Evolutionary conservation across 2,797 vertebrate genomes (phyloP), one percentile per base, ranked within the genome.

Genomic region (Melanotaenia pygmaea): DNA sequence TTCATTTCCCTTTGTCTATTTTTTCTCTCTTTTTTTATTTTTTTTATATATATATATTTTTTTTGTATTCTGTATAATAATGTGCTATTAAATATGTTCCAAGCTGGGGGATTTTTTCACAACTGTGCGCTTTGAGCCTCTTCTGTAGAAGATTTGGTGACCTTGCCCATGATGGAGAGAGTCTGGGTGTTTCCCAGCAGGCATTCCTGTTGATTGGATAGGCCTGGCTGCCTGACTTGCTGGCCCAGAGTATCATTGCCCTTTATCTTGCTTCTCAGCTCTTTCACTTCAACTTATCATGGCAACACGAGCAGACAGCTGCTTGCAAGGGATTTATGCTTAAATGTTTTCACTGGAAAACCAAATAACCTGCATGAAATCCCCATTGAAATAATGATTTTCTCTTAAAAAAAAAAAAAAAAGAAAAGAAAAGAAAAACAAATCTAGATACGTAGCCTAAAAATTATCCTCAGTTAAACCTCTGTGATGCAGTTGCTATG

Each of bases 401-500:
- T 80, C 74, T 65, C 28, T 30, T 30, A 4, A 30, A 30, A 30
- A 30, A 30, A 30, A 30, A 30, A n/a, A n/a, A 28, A 2, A 28
- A 28, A 85, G 28, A 28, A 28, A 30, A 30, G 28, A 8, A 26
- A 7, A 64, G 82, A 81, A 51, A 86, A 77, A 80, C 81, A 74
- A 90, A 85, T 82, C 88, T 78, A 86, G 87, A 90, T 85, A 89
- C 67, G 81, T 86, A 79, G 90, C 86, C 79, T 88, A 85, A 73
- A 94, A 94, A 93, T 93, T 91, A 94, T 91, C 93, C 92, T 90
- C 92, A 88, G 92, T 93, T 93, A 93, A 89, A 85, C 89, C 90
- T 83, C 91, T 90, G 91, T 92, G 92, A 94, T 93, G 91, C 92
- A 93, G 94, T 95, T 95, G 93, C 94, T 90, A 94, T 95, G 94